These are phyloP conservation scores for Ciconia stormi DNA, from an alignment of 2,113 vertebrate species.

Conservation along the genomic window DNA sequence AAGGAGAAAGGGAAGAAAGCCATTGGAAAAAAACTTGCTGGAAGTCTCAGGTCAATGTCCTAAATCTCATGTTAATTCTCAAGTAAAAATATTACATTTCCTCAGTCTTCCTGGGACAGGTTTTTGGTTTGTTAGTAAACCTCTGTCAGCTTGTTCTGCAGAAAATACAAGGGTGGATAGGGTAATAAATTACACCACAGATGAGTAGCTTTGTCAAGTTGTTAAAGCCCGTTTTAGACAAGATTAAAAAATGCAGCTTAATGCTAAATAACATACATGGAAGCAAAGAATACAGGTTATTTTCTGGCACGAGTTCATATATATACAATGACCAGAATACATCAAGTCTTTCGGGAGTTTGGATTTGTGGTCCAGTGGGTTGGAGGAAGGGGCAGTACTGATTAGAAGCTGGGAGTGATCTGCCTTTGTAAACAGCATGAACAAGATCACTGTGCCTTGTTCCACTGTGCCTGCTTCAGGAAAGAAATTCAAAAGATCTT, in stretches of 20 bases:
- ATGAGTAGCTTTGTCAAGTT: not conserved
- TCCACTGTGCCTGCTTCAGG: not conserved
- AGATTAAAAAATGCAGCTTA: not conserved
- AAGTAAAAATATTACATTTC: not conserved
- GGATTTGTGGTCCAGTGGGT: not conserved
- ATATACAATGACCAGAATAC: rapidly evolving
- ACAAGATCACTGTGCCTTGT: not conserved
- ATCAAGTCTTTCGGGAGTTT: not conserved
- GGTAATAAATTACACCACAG: not conserved
- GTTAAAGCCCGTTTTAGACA: not conserved
- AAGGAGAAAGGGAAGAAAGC: not conserved
- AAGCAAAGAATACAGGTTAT: not conserved
- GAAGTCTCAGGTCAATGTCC: not conserved
- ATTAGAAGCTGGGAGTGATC: not conserved
- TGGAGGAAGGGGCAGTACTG: not conserved
- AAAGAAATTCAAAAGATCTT: not conserved
- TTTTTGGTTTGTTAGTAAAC: not conserved
- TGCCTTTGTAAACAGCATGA: not conserved
- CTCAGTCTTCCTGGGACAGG: not conserved
- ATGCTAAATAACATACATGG: not conserved
- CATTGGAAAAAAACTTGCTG: not conserved
- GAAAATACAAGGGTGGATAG: not conserved
- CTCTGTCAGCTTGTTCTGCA: not conserved
- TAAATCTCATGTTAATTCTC: not conserved
- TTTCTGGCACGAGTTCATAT: not conserved